phyloP scores from a whole-genome alignment of 2,797 vertebrate genomes.

The Acestrorhynchus altus region DNA sequence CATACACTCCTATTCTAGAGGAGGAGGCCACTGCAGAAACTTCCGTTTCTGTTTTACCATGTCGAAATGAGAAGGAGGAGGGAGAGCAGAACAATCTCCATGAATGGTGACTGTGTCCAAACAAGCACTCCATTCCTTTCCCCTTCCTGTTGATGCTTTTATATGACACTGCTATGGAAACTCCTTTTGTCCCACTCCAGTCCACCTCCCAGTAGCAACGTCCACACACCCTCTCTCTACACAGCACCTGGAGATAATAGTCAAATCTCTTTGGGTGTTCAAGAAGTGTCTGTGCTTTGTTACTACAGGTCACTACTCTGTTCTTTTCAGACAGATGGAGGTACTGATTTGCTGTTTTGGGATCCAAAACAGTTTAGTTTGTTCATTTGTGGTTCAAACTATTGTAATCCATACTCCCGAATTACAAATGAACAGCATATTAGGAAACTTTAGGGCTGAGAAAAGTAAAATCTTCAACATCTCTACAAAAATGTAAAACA shows the following conservation, averaged over 20 bases:
- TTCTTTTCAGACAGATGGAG: slow-evolving; percentile 22
- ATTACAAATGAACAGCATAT: no score
- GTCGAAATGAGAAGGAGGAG: neutral
- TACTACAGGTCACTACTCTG: neutral
- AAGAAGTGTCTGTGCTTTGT: neutral
- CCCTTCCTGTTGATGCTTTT: slow-evolving; percentile 23
- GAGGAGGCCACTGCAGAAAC: neutral
- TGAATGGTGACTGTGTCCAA: slow-evolving; percentile 21
- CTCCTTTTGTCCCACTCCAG: neutral
- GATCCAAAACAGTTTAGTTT: neutral
- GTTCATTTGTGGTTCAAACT: no score
- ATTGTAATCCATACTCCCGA: no score
- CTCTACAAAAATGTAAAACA: no score
- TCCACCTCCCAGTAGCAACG: slow-evolving; percentile 9
- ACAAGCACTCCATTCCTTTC: neutral
- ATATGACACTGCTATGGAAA: neutral
- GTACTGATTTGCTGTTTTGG: slow-evolving; percentile 5
- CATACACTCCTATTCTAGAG: slow-evolving; percentile 24
- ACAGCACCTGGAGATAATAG: slow-evolving; percentile 22
- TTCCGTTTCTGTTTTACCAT: neutral
- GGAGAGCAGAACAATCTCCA: slow-evolving; percentile 8
- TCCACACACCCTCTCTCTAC: neutral
- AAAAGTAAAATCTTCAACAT: no score
- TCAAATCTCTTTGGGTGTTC: slow-evolving; percentile 29
- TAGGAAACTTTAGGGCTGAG: no score